Evolutionary conservation across 2,797 vertebrate genomes (phyloP), one percentile per base, ranked within the genome.

Genomic region (Macropodus opercularis): DNA sequence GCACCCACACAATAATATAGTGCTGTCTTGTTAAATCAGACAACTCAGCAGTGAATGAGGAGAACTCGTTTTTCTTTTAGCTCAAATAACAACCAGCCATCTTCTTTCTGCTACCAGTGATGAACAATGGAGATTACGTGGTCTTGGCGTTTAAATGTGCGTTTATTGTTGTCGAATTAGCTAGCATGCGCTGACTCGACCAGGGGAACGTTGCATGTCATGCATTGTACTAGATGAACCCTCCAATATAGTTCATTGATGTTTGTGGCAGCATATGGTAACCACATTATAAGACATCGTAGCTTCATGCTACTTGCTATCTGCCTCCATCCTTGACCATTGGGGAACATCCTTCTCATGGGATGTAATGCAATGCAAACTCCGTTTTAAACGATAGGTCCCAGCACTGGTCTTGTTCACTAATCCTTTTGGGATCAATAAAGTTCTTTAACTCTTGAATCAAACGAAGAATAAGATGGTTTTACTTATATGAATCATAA

Each of bases 91-190:
- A 51, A 4, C 17, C 26, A 50, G n/a, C 2, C 21, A 3, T 0
- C 22, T 4, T 21, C 19, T 24, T 50, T 29, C 6, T 34, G 1
- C 23, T 46, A 17, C 34, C 19, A 29, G 14, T 1, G 12, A n/a
- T 18, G 38, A 14, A 52, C 43, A 53, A 31, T 18, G 23, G 39
- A 23, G 27, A 21, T 47, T 70, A 8, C 35, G 43, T 52, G 41
- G 11, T 51, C 62, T 36, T 23, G 15, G 42, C 38, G 27, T 64
- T 31, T 61, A 29, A 49, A 71, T 75, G 63, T 56, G 51, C 71
- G 63, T 72, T 79, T 71, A 64, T 81, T 85, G 81, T 83, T 65
- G 71, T 79, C 56, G 68, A 87, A 74, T 63, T 69, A 59, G 64
- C 67, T 55, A 60, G 47, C 58, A 60, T 29, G 14, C 50, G 35